Conservation (phyloP, 2,113 vertebrate species). For the Nothobranchius kuhntae region DNA sequence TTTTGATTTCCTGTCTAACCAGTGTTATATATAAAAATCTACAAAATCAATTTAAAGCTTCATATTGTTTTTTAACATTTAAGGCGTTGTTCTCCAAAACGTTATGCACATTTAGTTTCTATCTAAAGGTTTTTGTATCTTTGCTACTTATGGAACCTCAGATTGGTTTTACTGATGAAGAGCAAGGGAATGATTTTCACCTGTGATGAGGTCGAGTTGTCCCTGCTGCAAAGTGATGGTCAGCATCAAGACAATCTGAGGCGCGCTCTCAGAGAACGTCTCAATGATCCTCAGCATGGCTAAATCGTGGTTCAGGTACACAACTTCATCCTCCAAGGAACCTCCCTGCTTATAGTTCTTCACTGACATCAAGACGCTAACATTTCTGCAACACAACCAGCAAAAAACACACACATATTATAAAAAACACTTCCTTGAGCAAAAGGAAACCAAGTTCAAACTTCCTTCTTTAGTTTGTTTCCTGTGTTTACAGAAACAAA, state of each 20-base stretch:
- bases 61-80: too few species aligned
- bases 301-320: conserved; percentile 84
- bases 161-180: too few species aligned
- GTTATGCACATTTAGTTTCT: too few species aligned
- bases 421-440: not conserved
- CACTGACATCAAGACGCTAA: conserved; percentile 30
- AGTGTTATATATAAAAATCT: too few species aligned
- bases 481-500: too few species aligned
- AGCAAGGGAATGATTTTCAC: not conserved
- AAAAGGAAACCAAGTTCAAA: not conserved
- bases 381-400: conserved; percentile 42
- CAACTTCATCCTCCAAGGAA: not conserved
- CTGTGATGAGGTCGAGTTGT: conserved; percentile 61
- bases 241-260: conserved; percentile 85
- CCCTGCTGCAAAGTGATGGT: conserved; percentile 72
- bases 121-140: too few species aligned
- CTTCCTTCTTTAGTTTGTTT: too few species aligned
- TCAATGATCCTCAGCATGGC: conserved; percentile 87
- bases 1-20: too few species aligned
- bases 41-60: too few species aligned
- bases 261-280: conserved; percentile 86
- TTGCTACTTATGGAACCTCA: too few species aligned
- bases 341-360: not conserved
- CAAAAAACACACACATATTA: too few species aligned
- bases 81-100: too few species aligned